Conservation (phyloP, 1,140 invertebrate genomes). For the Calephelis virginiensis region DNA sequence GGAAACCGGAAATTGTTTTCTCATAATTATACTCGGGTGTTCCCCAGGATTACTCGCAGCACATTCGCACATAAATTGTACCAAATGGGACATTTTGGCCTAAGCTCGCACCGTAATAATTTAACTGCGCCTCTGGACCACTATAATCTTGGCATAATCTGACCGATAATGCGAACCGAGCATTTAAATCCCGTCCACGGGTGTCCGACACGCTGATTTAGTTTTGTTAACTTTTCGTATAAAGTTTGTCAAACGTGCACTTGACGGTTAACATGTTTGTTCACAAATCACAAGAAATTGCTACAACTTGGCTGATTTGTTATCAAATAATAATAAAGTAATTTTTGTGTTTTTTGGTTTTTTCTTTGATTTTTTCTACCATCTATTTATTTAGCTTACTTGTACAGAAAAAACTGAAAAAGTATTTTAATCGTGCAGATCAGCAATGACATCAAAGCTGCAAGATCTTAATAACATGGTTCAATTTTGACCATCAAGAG, state of each 20-base stretch:
- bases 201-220: slow-evolving; percentile 48
- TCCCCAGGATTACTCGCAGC: slow-evolving; percentile 59
- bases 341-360: too few relatives aligned
- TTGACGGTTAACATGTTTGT: slow-evolving; percentile 20
- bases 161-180: slow-evolving; percentile 68
- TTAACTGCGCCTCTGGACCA: slow-evolving; percentile 55
- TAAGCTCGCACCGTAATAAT: slow-evolving; percentile 73
- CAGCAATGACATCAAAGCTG: too few relatives aligned
- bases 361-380: too few relatives aligned
- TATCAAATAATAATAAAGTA: too few relatives aligned
- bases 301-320: too few relatives aligned
- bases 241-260: slow-evolving; percentile 52
- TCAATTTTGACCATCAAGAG: too few relatives aligned
- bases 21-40: slow-evolving; percentile 68
- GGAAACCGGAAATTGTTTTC: slow-evolving; percentile 73
- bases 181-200: slow-evolving; percentile 60
- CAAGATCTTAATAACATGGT: too few relatives aligned
- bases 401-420: too few relatives aligned
- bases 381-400: too few relatives aligned
- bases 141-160: slow-evolving; percentile 75
- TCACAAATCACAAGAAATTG: too few relatives aligned
- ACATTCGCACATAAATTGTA: slow-evolving; percentile 73
- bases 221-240: slow-evolving; percentile 58
- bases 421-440: too few relatives aligned
- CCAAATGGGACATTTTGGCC: slow-evolving; percentile 70